A percentile compares a stretch with the other conserved stretches of the same genome.
These are phyloP conservation scores for Pentamera pediparva DNA, from an alignment of 53 echinoderm and acorn worm genomes.

Conservation along the genomic window DNA sequence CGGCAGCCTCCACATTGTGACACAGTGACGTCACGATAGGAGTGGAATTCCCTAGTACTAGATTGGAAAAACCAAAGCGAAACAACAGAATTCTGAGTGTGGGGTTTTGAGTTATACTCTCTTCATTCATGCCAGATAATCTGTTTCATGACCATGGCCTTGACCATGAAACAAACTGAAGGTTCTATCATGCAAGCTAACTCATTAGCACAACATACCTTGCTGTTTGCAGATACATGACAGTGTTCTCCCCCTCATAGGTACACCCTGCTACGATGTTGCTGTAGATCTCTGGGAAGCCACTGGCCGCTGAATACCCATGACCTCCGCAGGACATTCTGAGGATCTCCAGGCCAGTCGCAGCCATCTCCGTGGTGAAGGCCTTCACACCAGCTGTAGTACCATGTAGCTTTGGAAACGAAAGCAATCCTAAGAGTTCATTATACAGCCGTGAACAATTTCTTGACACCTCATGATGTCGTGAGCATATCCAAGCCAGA, in stretches of 20 bases:
- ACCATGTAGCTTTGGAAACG: conserved; percentile 62
- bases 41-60: background rate
- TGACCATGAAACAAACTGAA: background rate
- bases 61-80: background rate
- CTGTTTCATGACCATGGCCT: background rate
- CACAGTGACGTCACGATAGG: too few relatives aligned
- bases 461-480: too few relatives aligned
- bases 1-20: too few relatives aligned
- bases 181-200: background rate
- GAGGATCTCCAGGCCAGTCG: conserved; percentile 58
- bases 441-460: too few relatives aligned
- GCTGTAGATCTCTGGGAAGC: conserved; percentile 81
- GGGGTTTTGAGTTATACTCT: background rate
- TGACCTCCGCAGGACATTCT: conserved; percentile 95
- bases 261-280: conserved; percentile 61
- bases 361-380: conserved; percentile 46
- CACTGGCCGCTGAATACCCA: conserved; percentile 84
- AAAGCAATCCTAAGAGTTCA: too few relatives aligned
- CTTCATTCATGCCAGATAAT: background rate
- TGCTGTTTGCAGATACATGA: conserved; percentile 89
- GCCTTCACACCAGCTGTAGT: conserved; percentile 94
- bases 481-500: too few relatives aligned
- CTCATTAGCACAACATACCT: conserved; percentile 39
- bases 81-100: background rate
- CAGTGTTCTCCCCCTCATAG: conserved; percentile 96